Percentiles rank a stretch among this genome's conserved stretches.
Conservation (phyloP, 2,888 invertebrate genomes). For the Platypus cylindrus region DNA sequence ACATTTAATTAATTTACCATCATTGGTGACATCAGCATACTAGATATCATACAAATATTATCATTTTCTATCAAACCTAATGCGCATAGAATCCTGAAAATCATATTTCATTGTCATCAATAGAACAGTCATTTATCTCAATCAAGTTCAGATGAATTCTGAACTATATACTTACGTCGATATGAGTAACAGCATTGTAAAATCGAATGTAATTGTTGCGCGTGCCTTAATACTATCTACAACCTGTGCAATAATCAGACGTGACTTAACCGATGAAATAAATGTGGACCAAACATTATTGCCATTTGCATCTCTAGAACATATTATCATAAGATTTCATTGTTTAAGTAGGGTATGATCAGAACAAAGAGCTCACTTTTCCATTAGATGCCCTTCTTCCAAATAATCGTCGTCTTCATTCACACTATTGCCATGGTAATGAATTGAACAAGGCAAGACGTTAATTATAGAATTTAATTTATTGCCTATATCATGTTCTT, state of each 20-base stretch:
- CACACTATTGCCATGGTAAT: constrained; percentile 31
- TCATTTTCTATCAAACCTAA: constrained; percentile 63
- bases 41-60: constrained; percentile 60
- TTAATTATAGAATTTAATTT: constrained; percentile 45
- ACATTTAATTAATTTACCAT: too few relatives aligned
- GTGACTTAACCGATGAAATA: constrained; percentile 50
- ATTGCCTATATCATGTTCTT: constrained; percentile 48
- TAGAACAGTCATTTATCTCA: not conserved
- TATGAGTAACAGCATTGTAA: constrained; percentile 53
- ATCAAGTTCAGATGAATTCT: not conserved
- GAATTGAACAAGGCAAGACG: constrained; percentile 50
- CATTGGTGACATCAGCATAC: constrained; percentile 69
- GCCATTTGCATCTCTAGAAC: constrained; percentile 20
- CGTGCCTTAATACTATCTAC: constrained; percentile 54
- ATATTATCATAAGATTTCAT: too few relatives aligned
- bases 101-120: constrained; percentile 1
- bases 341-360: too few relatives aligned
- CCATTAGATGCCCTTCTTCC: constrained; percentile 7
- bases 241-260: constrained; percentile 59
- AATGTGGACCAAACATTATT: constrained; percentile 46
- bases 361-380: constrained; percentile 1
- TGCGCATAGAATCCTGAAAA: constrained; percentile 49
- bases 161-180: constrained; percentile 43
- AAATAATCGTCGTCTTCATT: constrained; percentile 12
- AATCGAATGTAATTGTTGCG: constrained; percentile 64